Evolutionary conservation across 1,140 invertebrate genomes (phyloP), one percentile per base, ranked within the genome.

Genomic region (Drosophila melanogaster): DNA sequence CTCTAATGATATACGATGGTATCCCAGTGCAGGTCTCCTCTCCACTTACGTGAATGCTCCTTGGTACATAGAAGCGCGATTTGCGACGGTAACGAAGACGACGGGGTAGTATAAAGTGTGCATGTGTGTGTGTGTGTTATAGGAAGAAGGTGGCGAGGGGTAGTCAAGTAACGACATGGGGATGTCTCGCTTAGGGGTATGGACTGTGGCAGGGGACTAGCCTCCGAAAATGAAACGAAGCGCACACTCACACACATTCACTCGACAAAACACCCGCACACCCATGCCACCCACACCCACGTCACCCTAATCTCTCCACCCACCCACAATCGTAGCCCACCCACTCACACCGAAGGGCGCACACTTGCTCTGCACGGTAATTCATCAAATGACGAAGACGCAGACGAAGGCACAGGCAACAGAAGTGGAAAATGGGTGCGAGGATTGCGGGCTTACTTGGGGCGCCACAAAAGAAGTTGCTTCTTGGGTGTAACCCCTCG

Each of bases 391-490:
- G 85, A 80, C 84, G 84, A 79, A 77, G 77, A 79, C 59, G 78
- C 74, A 59, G 58, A 62, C 71, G 56, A 38, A 72, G 65, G 37
- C 61, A 51, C 49, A 51, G 67, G 66, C 69, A 50, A 11, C 47
- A 50, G 26, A 43, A 41, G 19, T 30, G 60, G 55, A 37, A 47
- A 26, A 11, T 70, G 50, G 55, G 46, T 40, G 54, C 44, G 26
- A 43, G 26, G 47, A 53, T 38, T 47, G 77, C 19, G 50, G 60
- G 56, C 50, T 40, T 65, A 64, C 64, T 71, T 53, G 75, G 79
- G 66, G 79, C 76, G 83, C 84, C 76, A 84, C 84, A 89, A 89
- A 89, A 90, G 85, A 89, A 89, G 73, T 89, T 80, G 85, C 84
- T 84, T 78, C 84, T 89, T 89, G 80, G 86, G 80, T 60, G 72